Percentiles rank a stretch among this genome's conserved stretches.
These are phyloP conservation scores for Elephantulus edwardii DNA, from an alignment of 2,113 vertebrate genomes.

Conservation along the genomic window DNA sequence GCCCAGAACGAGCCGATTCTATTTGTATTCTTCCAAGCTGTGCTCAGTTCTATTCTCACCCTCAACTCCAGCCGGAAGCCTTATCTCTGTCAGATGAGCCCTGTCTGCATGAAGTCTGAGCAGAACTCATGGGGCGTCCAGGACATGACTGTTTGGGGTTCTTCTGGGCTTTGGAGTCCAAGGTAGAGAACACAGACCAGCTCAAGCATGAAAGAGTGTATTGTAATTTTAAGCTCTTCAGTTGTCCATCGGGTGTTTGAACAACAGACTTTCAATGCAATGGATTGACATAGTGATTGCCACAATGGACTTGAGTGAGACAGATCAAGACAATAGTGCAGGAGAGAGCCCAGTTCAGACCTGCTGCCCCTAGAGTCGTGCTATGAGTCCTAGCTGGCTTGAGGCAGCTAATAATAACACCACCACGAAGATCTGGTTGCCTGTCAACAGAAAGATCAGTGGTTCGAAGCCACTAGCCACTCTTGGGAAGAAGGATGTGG, in stretches of 20 bases:
- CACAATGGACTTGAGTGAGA: too few relatives aligned
- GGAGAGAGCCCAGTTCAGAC: too few relatives aligned
- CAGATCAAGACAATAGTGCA: too few relatives aligned
- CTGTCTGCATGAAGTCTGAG: not conserved
- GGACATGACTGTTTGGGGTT: not conserved
- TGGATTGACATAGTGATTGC: too few relatives aligned
- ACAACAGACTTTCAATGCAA: too few relatives aligned
- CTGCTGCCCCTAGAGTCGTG: too few relatives aligned
- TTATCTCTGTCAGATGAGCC: not conserved
- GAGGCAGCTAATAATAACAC: too few relatives aligned
- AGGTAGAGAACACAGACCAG: not conserved
- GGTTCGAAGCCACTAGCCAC: not conserved
- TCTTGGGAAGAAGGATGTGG: not conserved
- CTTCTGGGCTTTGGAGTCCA: not conserved
- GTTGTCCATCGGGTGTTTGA: too few relatives aligned
- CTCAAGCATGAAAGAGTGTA: not conserved
- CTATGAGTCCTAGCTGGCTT: too few relatives aligned
- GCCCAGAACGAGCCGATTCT: not conserved
- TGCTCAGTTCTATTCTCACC: not conserved
- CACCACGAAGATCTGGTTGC: too few relatives aligned
- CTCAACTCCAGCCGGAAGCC: not conserved
- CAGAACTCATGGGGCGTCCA: not conserved
- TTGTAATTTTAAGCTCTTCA: not conserved
- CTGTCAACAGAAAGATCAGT: not conserved
- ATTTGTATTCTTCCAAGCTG: not conserved